Conservation (phyloP, 2,888 invertebrate species). For the Mantis religiosa region DNA sequence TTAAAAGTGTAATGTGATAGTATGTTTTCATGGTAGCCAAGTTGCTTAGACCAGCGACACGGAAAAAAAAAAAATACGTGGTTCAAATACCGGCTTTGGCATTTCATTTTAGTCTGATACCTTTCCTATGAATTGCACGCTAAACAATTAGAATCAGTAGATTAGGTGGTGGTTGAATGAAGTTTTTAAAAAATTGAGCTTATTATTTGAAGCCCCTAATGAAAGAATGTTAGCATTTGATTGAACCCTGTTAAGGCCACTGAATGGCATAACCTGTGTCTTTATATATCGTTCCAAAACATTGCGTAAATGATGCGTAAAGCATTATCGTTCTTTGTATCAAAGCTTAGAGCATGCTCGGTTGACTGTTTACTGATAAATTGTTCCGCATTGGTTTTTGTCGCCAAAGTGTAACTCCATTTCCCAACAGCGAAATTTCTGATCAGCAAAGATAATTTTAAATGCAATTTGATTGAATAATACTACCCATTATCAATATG, state of each 20-base stretch:
- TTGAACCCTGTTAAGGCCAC: neutral
- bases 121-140: too few species aligned
- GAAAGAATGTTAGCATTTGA: neutral
- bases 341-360: neutral
- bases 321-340: neutral
- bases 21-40: too few species aligned
- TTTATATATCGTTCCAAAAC: neutral
- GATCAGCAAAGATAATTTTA: neutral
- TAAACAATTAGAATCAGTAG: too few species aligned
- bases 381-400: neutral
- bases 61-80: too few species aligned
- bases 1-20: too few species aligned
- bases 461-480: slow-evolving; percentile 10
- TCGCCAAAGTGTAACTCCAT: neutral
- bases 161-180: too few species aligned
- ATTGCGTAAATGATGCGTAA: neutral
- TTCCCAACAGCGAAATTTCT: neutral
- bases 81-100: too few species aligned
- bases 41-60: too few species aligned
- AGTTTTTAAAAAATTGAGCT: too few species aligned
- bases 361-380: neutral
- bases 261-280: neutral
- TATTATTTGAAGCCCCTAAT: neutral
- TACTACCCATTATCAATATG: slow-evolving; percentile 1
- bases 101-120: too few species aligned